Evolutionary conservation across 2,888 invertebrate genomes (phyloP), one percentile per base, ranked within the genome.

Genomic region (Buathra laborator): DNA sequence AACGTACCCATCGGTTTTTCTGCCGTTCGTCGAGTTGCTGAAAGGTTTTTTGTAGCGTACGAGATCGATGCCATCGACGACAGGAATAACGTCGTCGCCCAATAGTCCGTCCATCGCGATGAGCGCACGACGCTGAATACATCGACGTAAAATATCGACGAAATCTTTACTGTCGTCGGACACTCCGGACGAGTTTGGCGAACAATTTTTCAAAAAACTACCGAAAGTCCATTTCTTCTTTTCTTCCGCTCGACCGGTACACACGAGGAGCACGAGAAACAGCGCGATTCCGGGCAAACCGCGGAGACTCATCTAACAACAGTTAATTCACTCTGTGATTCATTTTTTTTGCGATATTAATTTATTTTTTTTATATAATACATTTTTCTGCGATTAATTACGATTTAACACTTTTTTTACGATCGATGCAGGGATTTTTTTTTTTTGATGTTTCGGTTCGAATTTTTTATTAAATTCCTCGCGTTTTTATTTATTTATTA

Each of bases 21-120:
- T 76, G 44, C 76, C 44, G 64, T 83, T 59, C 24, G 83, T 84
- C 5, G 81, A 75, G 44, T 89, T 86, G 53, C 75, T 77, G 14
- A 12, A 3, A n/a, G 72, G 82, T 51, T 86, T 80, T 37, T 95
- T 62, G 85, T 94, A 95, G 44, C 95, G 94, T 32, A 96, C 95
- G 67, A 97, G 93, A 87, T 96, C 95, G 64, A 97, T 94, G 5
- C 96, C 96, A 59, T 95, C 95, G 19, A 95, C 94, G 12, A 97
- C 91, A 0, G 96, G 95, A 81, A 97, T 96, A 56, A 95, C 93
- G 87, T 96, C 96, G 4, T 95, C 94, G 10, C 94, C 94, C 78
- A 96, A 94, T 0, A 96, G 94, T 19, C 95, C 94, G 90, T 97
- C 96, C 86, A 97, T 93, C 3, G 95, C 95, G 67, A 94, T 94